Base-by-base conservation (phyloP, 1,140 invertebrate genomes). In the Bombus confusus region DNA sequence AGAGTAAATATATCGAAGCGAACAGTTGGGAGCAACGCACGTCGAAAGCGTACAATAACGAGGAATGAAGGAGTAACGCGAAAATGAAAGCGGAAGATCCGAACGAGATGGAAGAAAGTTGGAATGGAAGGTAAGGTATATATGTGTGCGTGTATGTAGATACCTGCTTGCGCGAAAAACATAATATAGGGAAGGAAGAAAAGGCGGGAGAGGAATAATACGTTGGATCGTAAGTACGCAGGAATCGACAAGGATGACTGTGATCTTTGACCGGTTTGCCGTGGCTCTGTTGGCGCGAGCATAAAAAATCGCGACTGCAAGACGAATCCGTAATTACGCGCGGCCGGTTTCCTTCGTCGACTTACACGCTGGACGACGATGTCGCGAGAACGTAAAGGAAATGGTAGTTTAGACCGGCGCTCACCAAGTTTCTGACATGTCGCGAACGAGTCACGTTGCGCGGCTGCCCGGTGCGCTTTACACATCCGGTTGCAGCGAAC, bases 401-500 rank as follows among this genome's bases (percentile, higher is more conserved):
- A 88, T 80, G 73, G 76, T 88, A 76, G 62, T 75, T 81, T 75
- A 41, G 59, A 89, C 62, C 87, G 88, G 43, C 47, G 84, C 75
- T 82, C 82, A 62, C 68, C 82, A 28, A 75, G 73, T 86, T 88
- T 88, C 69, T 75, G 87, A 89, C 87, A 80, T 88, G 88, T 89
- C 87, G 88, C 88, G 87, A 76, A 72, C 78, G 79, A 88, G 87
- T 88, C 87, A 88, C 88, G 88, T 88, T 89, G 83, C 83, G 76
- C 76, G 88, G 74, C 69, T 86, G 39, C 57, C 68, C 73, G 83
- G 74, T 89, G 80, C 87, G 79, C 83, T 88, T 86, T 82, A 88
- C 87, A 89, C 88, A 89, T 89, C 88, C 88, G 88, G 88, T 89
- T 89, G 80, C 79, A 52, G 66, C 47, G 85, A 86, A 89, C 87